Conservation (phyloP, 2,888 invertebrate genomes). For the Leptopilina myrica region DNA sequence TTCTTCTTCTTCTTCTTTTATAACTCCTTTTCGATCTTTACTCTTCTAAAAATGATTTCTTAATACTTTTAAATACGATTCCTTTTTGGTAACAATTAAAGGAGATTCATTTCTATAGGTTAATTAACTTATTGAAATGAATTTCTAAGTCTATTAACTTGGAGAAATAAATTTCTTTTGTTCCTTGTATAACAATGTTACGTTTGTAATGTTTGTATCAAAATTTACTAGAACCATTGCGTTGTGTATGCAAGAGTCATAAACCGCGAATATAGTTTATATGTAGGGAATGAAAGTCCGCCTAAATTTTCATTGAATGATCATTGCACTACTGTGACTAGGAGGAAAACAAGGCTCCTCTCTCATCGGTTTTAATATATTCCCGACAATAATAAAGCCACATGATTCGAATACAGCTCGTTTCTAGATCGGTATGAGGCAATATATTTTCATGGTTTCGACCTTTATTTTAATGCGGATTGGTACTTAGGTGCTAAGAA, state of each 20-base stretch:
- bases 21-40: too few species aligned
- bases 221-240: conserved; percentile 57
- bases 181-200: conserved; percentile 58
- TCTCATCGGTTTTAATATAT: conserved; percentile 57
- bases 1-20: neutral
- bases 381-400: conserved; percentile 59
- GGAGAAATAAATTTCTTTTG: too few species aligned
- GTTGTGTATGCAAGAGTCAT: conserved; percentile 53
- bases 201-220: conserved; percentile 59
- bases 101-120: too few species aligned
- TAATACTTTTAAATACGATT: too few species aligned
- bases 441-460: conserved; percentile 26
- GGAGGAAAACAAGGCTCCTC: conserved; percentile 10
- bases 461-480: conserved; percentile 1
- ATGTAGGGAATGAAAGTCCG: conserved; percentile 56
- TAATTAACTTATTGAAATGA: too few species aligned
- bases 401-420: conserved; percentile 62
- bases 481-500: neutral
- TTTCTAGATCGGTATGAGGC: conserved; percentile 50
- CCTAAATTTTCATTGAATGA: conserved; percentile 67
- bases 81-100: too few species aligned
- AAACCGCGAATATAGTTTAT: conserved; percentile 59
- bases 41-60: too few species aligned
- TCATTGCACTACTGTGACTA: conserved; percentile 59
- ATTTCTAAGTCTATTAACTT: too few species aligned